Base-by-base conservation (phyloP, 2,797 vertebrate genomes). In the Oreochromis grahami region DNA sequence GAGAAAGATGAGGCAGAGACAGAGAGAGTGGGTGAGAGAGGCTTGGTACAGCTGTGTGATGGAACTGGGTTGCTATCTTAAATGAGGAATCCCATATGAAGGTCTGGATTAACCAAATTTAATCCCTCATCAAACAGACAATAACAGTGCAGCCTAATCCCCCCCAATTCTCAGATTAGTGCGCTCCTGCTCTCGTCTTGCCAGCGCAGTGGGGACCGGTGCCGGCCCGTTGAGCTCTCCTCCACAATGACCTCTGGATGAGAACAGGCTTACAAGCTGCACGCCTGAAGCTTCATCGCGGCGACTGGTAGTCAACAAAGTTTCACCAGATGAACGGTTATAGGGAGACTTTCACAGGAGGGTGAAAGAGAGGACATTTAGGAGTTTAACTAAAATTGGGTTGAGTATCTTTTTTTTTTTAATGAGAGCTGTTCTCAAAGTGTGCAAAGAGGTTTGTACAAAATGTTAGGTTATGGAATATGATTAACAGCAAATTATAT, bases 91-190 rank as follows among this genome's bases (percentile, higher is more conserved):
- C 96, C 95, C 95, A 96, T 96, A 96, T 96, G 96, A 96, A 96
- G 95, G 94, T 94, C 93, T 96, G 96, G 96, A 96, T 96, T 96
- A 96, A 94, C 93, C 92, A 93, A 95, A 95, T 94, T 96, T 96
- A 97, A 97, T 96, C 96, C 96, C 96, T 96, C 95, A 96, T 97
- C 96, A 97, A 96, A 96, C 95, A 96, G 94, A 95, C 96, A 96
- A 96, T 96, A 97, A 96, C 95, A 93, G 93, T 91, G 91, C 89
- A 92, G 95, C 93, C 94, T 96, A 96, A 96, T 96, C 96, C 95
- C 86, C 41, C 90, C 87, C 93, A 94, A 93, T 95, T 95, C 93
- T 94, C 94, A 95, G 96, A 96, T 96, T 96, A 96, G 94, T 89
- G 91, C 83, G 63, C 88, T 94, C 91, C 94, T 94, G 88, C 91